A percentile compares a stretch with the other conserved stretches of the same genome.
phyloP scores from a whole-genome alignment of 2,797 vertebrate genomes.

The Chromis chromis region DNA sequence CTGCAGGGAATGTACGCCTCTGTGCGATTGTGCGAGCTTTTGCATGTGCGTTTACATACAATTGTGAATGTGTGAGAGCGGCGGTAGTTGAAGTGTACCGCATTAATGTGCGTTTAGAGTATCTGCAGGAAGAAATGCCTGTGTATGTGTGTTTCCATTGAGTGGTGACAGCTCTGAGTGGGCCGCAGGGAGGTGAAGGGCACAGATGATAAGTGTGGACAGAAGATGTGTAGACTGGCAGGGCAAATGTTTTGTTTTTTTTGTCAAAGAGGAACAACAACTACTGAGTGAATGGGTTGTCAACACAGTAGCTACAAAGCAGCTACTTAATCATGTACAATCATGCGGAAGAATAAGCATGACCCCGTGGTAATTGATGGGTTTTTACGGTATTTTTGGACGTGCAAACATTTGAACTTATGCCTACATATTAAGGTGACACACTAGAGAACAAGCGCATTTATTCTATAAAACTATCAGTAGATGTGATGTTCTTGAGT shows the following conservation, averaged over 20 bases:
- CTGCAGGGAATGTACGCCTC: conserved; percentile 56
- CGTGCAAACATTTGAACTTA: background rate
- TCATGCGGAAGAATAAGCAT: background rate
- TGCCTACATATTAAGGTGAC: background rate
- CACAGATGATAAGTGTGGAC: conserved; percentile 53
- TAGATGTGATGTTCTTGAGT: background rate
- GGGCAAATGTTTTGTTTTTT: conserved; percentile 39
- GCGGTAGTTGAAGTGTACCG: conserved; percentile 37
- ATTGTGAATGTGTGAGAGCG: conserved; percentile 11
- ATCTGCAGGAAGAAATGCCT: conserved; percentile 42
- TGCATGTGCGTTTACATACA: conserved; percentile 8
- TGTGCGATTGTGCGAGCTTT: conserved; percentile 27
- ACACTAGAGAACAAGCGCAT: background rate
- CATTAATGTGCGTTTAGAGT: conserved; percentile 39
- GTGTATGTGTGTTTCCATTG: conserved; percentile 28
- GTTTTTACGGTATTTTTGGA: background rate
- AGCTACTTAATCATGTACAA: conserved; percentile 39
- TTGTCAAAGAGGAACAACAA: conserved; percentile 42
- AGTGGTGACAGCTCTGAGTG: conserved; percentile 65
- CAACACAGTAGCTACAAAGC: conserved; percentile 18
- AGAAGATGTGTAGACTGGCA: conserved; percentile 60
- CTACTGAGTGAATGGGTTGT: conserved; percentile 18
- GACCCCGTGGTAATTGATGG: background rate
- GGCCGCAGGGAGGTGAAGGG: conserved; percentile 63
- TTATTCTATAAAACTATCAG: background rate